Conservation (phyloP, 2,797 vertebrate genomes). For the Anniella stebbinsi region DNA sequence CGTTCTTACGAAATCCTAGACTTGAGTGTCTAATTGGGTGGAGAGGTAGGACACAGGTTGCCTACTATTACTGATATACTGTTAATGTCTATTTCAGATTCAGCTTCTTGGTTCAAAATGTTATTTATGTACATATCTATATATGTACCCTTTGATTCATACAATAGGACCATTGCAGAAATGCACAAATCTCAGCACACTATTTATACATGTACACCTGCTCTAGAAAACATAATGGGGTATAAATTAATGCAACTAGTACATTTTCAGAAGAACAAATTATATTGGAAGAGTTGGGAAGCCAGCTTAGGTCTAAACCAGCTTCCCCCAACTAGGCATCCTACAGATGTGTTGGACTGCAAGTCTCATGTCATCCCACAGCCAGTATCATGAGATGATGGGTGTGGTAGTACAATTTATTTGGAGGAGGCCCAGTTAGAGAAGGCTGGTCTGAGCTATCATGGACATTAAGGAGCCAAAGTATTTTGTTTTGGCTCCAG, state of each 20-base stretch:
- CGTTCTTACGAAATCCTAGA: too few relatives aligned
- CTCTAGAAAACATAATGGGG: constrained; percentile 12
- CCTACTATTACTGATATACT: neutral
- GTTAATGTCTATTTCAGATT: neutral
- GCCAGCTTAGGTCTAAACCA: constrained; percentile 49
- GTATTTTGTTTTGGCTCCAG: constrained; percentile 22
- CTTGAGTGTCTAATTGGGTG: neutral
- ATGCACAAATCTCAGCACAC: too few relatives aligned
- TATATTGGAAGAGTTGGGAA: constrained; percentile 60
- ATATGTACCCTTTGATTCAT: neutral
- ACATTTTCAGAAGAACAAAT: constrained; percentile 48
- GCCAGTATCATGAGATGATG: too few relatives aligned
- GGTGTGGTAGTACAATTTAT: too few relatives aligned
- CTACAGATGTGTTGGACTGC: too few relatives aligned
- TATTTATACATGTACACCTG: neutral
- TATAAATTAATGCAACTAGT: constrained; percentile 55
- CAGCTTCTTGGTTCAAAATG: neutral
- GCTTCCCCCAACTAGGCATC: too few relatives aligned
- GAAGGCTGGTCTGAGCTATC: neutral
- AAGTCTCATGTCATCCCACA: too few relatives aligned
- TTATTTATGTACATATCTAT: neutral
- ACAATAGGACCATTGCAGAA: neutral
- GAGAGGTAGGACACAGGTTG: neutral
- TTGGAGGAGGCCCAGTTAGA: too few relatives aligned
- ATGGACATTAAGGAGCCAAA: constrained; percentile 47